These are phyloP conservation scores for Ips nitidus DNA, from an alignment of 1,140 invertebrate species.

Conservation along the genomic window DNA sequence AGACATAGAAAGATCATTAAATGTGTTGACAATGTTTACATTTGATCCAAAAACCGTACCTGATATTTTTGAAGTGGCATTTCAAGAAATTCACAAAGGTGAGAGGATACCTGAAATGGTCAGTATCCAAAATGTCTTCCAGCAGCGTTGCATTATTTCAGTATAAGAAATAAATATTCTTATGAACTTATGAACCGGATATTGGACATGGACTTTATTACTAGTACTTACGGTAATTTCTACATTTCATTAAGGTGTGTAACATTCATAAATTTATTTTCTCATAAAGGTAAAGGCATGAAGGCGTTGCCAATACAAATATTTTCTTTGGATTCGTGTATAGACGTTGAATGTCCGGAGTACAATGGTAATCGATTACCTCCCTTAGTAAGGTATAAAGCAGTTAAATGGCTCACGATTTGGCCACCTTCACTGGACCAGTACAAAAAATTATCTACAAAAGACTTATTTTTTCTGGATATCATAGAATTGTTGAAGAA, in stretches of 20 bases:
- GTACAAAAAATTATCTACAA: slow-evolving; percentile 50
- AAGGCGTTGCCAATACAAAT: slow-evolving; percentile 53
- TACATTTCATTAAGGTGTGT: neutral
- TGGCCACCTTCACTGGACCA: slow-evolving; percentile 53
- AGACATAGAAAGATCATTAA: slow-evolving; percentile 63
- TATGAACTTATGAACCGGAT: slow-evolving; percentile 55
- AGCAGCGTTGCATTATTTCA: slow-evolving; percentile 55
- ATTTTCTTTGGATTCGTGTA: slow-evolving; percentile 57
- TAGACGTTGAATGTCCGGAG: slow-evolving; percentile 60
- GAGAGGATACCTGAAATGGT: slow-evolving; percentile 54
- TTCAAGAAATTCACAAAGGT: slow-evolving; percentile 54
- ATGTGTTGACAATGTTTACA: slow-evolving; percentile 56
- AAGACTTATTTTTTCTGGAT: slow-evolving; percentile 55
- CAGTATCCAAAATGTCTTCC: slow-evolving; percentile 52
- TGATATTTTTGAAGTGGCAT: slow-evolving; percentile 53
- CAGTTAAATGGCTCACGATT: slow-evolving; percentile 54
- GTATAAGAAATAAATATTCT: slow-evolving; percentile 54
- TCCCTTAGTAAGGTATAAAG: slow-evolving; percentile 46
- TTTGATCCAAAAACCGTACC: slow-evolving; percentile 49
- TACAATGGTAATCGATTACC: slow-evolving; percentile 58
- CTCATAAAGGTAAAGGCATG: slow-evolving; percentile 31
- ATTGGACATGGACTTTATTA: slow-evolving; percentile 54
- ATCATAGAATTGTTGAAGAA: slow-evolving; percentile 47
- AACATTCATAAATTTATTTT: slow-evolving; percentile 1
- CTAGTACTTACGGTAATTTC: slow-evolving; percentile 50